These are phyloP conservation scores for Varanus komodoensis DNA, from an alignment of 2,113 vertebrate genomes.

Conservation along the genomic window DNA sequence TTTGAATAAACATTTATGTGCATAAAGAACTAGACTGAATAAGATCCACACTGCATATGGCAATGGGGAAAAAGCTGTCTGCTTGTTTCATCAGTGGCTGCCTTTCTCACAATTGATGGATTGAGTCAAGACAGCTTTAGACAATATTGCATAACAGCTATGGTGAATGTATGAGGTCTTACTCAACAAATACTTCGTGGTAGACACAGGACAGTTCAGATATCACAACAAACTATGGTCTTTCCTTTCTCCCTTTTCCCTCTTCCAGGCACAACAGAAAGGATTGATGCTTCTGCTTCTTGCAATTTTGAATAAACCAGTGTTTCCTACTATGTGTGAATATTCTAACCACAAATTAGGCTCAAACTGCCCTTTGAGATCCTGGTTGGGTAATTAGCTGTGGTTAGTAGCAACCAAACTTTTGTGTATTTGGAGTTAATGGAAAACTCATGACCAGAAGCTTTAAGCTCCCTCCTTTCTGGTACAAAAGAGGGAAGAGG, in stretches of 20 bases:
- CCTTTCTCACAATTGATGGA: background rate
- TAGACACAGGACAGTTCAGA: background rate
- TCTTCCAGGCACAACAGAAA: background rate
- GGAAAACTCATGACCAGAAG: background rate
- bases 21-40: background rate
- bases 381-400: background rate
- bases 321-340: background rate
- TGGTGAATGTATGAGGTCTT: background rate
- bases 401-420: background rate
- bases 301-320: background rate
- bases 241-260: background rate
- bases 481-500: background rate
- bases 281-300: background rate
- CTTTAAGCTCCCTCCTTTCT: background rate
- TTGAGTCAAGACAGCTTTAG: background rate
- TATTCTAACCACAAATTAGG: background rate
- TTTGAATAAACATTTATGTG: background rate
- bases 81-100: background rate
- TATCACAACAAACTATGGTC: background rate
- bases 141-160: background rate
- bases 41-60: background rate
- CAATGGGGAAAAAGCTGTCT: background rate
- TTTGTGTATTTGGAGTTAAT: background rate
- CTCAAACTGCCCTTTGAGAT: background rate
- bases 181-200: background rate